A percentile compares a stretch with the other conserved stretches of the same genome.
These are phyloP conservation scores for Xylota sylvarum DNA, from an alignment of 2,888 invertebrate species.

Conservation along the genomic window DNA sequence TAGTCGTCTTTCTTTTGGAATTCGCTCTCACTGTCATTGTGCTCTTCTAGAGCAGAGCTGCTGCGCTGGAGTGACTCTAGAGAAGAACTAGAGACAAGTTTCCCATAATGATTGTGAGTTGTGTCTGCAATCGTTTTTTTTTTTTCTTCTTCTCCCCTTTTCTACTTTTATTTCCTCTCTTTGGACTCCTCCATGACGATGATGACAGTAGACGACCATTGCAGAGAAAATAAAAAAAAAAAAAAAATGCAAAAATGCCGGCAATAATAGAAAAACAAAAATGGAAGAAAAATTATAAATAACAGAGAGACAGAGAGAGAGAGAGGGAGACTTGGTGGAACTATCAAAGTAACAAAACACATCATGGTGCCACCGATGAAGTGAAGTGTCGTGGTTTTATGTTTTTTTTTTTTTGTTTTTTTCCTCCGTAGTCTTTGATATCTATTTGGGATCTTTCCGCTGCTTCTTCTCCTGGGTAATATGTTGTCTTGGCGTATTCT, in stretches of 20 bases:
- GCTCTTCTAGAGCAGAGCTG: slow-evolving; percentile 19
- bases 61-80: slow-evolving; percentile 40
- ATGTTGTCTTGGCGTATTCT: slow-evolving; percentile 50
- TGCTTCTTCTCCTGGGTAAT: slow-evolving; percentile 34
- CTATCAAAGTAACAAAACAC: slow-evolving; percentile 64
- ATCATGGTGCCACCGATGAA: slow-evolving; percentile 32
- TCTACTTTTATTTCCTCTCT: neutral
- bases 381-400: slow-evolving; percentile 54
- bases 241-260: slow-evolving; percentile 42
- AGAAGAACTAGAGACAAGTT: slow-evolving; percentile 52
- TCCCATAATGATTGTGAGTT: slow-evolving; percentile 61
- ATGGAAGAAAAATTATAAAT: slow-evolving; percentile 38
- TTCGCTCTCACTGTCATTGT: slow-evolving; percentile 65
- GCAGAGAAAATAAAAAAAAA: neutral
- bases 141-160: neutral
- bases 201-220: neutral
- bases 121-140: slow-evolving; percentile 44
- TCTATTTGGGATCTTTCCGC: slow-evolving; percentile 59
- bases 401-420: slow-evolving; percentile 4
- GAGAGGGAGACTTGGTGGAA: slow-evolving; percentile 21
- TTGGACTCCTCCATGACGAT: neutral
- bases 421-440: slow-evolving; percentile 10
- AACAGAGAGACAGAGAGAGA: slow-evolving; percentile 2
- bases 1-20: slow-evolving; percentile 33
- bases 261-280: slow-evolving; percentile 36